Percentiles rank a stretch among this genome's conserved stretches.
Conservation (phyloP, 2,113 vertebrate genomes). For the Condylura cristata region DNA sequence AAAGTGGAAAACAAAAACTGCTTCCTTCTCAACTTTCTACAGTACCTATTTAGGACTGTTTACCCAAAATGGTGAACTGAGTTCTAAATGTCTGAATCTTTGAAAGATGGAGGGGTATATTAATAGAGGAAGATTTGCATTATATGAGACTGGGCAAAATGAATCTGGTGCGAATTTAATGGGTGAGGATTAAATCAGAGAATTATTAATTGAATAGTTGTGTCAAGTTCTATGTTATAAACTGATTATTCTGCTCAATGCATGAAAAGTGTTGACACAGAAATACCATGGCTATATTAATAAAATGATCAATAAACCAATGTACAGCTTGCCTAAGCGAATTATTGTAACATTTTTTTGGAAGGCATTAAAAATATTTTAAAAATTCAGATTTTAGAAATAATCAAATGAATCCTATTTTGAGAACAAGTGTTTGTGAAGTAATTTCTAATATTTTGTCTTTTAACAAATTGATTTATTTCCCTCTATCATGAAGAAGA, state of each 20-base stretch:
- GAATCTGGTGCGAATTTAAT: neutral
- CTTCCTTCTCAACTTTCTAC: neutral
- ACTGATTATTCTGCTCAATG: neutral
- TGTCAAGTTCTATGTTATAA: neutral
- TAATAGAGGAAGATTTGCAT: neutral
- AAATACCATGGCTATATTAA: neutral
- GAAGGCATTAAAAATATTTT: neutral
- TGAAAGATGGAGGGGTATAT: neutral
- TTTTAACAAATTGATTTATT: neutral
- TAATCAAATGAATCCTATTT: neutral
- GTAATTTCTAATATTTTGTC: neutral
- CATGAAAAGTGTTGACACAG: neutral
- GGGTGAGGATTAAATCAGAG: neutral
- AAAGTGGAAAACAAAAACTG: neutral
- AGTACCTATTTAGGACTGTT: neutral
- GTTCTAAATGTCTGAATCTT: neutral
- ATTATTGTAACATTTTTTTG: neutral
- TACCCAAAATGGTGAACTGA: neutral
- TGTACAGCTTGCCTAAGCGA: neutral
- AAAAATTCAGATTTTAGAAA: neutral
- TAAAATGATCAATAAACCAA: constrained; percentile 46
- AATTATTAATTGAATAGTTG: neutral
- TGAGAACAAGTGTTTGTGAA: neutral
- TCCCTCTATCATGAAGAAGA: neutral
- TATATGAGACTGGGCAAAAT: neutral